Base-by-base conservation (phyloP, 2,888 invertebrate species). In the Pasiphila rectangulata region DNA sequence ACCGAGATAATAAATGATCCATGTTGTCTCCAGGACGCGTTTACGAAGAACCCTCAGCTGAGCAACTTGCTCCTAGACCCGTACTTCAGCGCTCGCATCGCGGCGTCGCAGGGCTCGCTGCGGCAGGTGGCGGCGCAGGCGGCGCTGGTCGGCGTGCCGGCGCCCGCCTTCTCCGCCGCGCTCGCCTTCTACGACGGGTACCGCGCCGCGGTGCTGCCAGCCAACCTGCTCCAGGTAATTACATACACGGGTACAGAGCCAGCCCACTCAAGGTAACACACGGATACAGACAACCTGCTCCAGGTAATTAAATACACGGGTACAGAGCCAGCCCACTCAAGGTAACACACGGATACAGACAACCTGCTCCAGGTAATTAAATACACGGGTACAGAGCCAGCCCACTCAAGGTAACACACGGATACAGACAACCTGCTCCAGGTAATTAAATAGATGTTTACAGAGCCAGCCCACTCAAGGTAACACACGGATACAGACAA, bases 171-270 rank as follows among this genome's bases (percentile, higher is more conserved):
- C 69, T 94, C 95, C 41, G 94, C 98, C 0, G 99, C 99, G 0
- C 90, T 99, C 20, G 95, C 98, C 9, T 99, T 99, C 90, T 99
- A 96, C 77, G 99, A 99, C 83, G 99, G 99, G 0, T 99, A 97
- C 80, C 92, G 98, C 43, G 92, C 94, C 1, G 93, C 91, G 25
- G 90, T 92, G 40, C 89, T 99, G 36, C 99, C 99, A 0, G 99
- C 99, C 3, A 99, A 99, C 83, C 89, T 99, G 46, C 89, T 99
- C 46, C 99, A 99, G 91, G 95, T 93, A 75, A 30, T n/a, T 2
- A 21, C 2, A n/a, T n/a, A n/a, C n/a, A n/a, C n/a, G n/a, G n/a
- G n/a, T n/a, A n/a, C n/a, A n/a, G n/a, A n/a, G n/a, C n/a, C n/a
- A n/a, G n/a, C n/a, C n/a, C n/a, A n/a, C n/a, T n/a, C n/a, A n/a